phyloP scores from a whole-genome alignment of 1,140 invertebrate genomes.

The Diploscapter pachys region DNA sequence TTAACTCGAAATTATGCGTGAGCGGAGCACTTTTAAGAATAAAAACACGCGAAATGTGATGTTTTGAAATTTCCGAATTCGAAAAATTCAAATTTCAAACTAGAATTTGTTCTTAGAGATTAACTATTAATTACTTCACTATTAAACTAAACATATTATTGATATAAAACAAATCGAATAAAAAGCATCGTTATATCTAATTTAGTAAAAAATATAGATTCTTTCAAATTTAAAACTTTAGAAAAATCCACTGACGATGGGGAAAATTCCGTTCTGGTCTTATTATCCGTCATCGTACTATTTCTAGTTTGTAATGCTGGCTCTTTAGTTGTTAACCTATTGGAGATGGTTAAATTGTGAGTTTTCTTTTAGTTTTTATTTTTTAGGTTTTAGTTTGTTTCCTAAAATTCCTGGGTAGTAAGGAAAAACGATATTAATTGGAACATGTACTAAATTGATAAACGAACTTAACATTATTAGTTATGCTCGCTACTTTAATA shows the following conservation, averaged over 20 bases:
- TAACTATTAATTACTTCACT: background rate
- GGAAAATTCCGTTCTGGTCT: slow-evolving; percentile 35
- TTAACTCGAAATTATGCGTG: too few relatives aligned
- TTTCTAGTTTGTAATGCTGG: slow-evolving; percentile 46
- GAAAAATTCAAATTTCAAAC: too few relatives aligned
- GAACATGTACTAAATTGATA: slow-evolving; percentile 4
- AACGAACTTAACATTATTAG: too few relatives aligned
- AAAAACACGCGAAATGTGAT: too few relatives aligned
- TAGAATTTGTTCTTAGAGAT: background rate
- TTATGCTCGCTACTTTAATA: too few relatives aligned
- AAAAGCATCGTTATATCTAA: too few relatives aligned
- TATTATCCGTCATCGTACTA: slow-evolving; percentile 42
- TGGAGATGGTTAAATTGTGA: slow-evolving; percentile 40
- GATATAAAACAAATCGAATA: too few relatives aligned
- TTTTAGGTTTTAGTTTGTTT: slow-evolving; percentile 10
- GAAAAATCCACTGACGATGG: slow-evolving; percentile 24
- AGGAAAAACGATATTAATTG: background rate
- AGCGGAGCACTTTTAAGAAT: too few relatives aligned
- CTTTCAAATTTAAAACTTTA: too few relatives aligned
- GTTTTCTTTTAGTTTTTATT: background rate
- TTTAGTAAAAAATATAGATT: too few relatives aligned
- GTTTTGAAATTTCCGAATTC: too few relatives aligned
- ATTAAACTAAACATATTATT: background rate
- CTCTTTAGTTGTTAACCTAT: slow-evolving; percentile 45
- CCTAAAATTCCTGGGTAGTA: background rate